Conservation (phyloP, 2,888 invertebrate species). For the Psylliodes chrysocephalus region DNA sequence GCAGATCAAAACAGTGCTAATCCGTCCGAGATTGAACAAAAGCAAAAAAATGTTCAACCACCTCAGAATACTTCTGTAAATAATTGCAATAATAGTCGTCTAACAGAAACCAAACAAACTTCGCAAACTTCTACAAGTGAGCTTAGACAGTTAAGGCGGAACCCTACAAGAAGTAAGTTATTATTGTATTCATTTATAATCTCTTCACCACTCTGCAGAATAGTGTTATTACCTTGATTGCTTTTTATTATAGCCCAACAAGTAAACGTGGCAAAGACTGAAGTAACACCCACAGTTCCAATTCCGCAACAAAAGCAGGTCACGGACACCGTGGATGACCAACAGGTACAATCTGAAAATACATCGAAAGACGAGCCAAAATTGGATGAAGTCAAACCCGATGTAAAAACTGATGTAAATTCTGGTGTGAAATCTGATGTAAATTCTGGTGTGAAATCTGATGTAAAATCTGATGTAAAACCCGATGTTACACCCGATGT, state of each 20-base stretch:
- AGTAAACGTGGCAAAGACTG: slow-evolving; percentile 35
- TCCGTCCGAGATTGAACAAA: slow-evolving; percentile 23
- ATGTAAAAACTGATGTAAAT: background rate
- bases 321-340: slow-evolving; percentile 8
- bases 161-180: slow-evolving; percentile 48
- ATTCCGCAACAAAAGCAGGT: slow-evolving; percentile 26
- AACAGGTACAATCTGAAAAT: slow-evolving; percentile 29
- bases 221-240: no score
- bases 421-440: no score
- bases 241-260: slow-evolving; percentile 17
- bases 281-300: slow-evolving; percentile 27
- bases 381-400: background rate
- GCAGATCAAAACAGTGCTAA: slow-evolving; percentile 6
- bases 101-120: slow-evolving; percentile 45
- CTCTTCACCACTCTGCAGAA: no score
- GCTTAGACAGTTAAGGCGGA: slow-evolving; percentile 55
- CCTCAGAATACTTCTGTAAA: slow-evolving; percentile 28
- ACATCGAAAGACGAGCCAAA: background rate
- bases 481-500: slow-evolving; percentile 9
- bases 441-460: background rate
- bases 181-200: no score
- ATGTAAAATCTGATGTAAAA: slow-evolving; percentile 20
- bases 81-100: slow-evolving; percentile 51
- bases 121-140: slow-evolving; percentile 52
- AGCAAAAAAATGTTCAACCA: slow-evolving; percentile 40